Base-by-base conservation (phyloP, 2,113 vertebrate genomes). In the Laticauda laticaudata region DNA sequence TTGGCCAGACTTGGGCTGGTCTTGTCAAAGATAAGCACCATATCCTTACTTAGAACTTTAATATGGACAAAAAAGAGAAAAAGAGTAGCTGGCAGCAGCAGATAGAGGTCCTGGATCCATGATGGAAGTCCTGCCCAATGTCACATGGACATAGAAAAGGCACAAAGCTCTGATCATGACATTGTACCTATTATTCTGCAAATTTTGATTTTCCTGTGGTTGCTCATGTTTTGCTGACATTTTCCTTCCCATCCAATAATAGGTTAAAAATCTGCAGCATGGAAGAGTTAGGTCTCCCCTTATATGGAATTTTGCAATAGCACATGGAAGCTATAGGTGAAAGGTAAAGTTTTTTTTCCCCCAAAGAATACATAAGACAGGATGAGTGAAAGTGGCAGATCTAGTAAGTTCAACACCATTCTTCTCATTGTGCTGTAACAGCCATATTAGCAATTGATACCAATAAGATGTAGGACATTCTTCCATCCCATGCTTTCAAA, bases 391-490 rank as follows among this genome's bases (percentile, higher is more conserved):
- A 51, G 86, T 9, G 45, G 21, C 24, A 51, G 10, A 51, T 48
- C 86, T 26, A 53, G 3, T 51, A 26, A 53, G 26, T n/a, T 26
- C 26, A 26, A 29, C 45, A 14, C 86, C 21, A 2, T 87, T 39
- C 7, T 87, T 23, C 12, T 53, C 86, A 51, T 87, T 81, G 18
- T 81, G 34, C 18, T 43, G 18, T 81, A 81, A 43, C 20, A 21
- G 34, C 7, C 7, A 29, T 53, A 53, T 53, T 48, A 53, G 26
- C 48, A 53, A 29, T 26, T 87, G 26, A 55, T 29, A 88, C 51
- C 29, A 18, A 10, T 4, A 89, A 6, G 14, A 0, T 0, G 69
- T 21, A 43, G 69, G 0, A 26, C 0, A 85, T 89, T 7, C 48
- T 0, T 75, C 0, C 5, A 12, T 91, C 91, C 54, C 61, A 55